Evolutionary conservation across 2,888 invertebrate genomes (phyloP).

Genomic region (Liodrosophila aerea): DNA sequence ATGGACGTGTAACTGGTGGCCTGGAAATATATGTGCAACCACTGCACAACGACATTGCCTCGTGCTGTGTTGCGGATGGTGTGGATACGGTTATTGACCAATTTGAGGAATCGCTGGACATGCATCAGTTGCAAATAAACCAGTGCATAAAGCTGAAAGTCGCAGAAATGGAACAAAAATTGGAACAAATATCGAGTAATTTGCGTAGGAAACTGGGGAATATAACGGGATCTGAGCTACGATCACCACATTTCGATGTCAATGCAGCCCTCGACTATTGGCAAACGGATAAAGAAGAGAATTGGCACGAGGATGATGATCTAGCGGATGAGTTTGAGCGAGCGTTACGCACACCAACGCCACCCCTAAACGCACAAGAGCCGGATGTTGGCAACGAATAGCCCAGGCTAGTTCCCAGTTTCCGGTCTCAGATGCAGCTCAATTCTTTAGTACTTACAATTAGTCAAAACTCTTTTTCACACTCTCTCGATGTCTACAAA

Average conservation of each 20-base stretch:
- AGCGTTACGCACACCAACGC: slow-evolving; percentile 83
- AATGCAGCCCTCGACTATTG: slow-evolving; percentile 59
- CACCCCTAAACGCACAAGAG: slow-evolving; percentile 49
- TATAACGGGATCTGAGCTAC: slow-evolving; percentile 84
- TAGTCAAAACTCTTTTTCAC: slow-evolving; percentile 36
- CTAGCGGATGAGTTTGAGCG: slow-evolving; percentile 84
- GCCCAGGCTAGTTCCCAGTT: slow-evolving; percentile 36
- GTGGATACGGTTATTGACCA: slow-evolving; percentile 73
- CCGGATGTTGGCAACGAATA: slow-evolving; percentile 46
- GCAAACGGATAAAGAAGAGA: slow-evolving; percentile 52
- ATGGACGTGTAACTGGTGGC: slow-evolving; percentile 85
- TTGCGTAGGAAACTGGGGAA: slow-evolving; percentile 84
- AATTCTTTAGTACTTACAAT: slow-evolving; percentile 27
- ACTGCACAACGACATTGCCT: no score
- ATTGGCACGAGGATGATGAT: slow-evolving; percentile 79
- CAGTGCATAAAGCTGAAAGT: slow-evolving; percentile 85
- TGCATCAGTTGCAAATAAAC: slow-evolving; percentile 81
- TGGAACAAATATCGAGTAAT: slow-evolving; percentile 86
- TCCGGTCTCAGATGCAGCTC: no score
- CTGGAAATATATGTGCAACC: slow-evolving; percentile 85
- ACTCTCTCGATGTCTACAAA: slow-evolving; percentile 61
- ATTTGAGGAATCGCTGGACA: slow-evolving; percentile 75
- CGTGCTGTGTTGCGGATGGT: no score
- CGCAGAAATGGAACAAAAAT: slow-evolving; percentile 85
- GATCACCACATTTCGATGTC: slow-evolving; percentile 82